These are phyloP conservation scores for Ptiloglossa arizonensis DNA, from an alignment of 1,140 invertebrate species.

Conservation along the genomic window DNA sequence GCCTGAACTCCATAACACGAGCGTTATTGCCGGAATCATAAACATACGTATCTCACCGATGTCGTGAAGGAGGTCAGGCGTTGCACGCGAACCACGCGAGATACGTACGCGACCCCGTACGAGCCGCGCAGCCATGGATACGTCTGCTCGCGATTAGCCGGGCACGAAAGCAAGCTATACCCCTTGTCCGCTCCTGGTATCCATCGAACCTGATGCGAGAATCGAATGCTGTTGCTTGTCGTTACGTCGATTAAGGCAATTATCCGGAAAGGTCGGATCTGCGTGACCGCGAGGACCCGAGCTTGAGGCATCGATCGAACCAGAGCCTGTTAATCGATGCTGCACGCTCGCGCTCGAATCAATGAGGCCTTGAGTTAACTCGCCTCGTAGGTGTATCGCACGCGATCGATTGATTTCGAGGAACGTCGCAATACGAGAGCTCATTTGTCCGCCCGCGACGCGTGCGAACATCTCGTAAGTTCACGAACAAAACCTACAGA, in stretches of 20 bases:
- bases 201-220: background rate
- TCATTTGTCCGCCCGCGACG: background rate
- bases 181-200: background rate
- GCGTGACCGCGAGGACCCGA: conserved; percentile 5
- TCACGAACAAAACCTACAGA: background rate
- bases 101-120: conserved; percentile 12
- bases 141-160: conserved; percentile 2
- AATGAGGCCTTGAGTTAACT: conserved; percentile 29
- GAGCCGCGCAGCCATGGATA: background rate
- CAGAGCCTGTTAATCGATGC: conserved; percentile 34
- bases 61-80: conserved; percentile 52
- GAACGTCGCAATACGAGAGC: background rate
- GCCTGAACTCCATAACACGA: background rate
- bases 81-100: conserved; percentile 50
- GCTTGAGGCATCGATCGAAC: conserved; percentile 23
- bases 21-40: conserved; percentile 41
- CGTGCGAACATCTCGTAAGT: background rate
- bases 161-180: background rate
- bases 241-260: conserved; percentile 39
- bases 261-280: conserved; percentile 39
- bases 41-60: conserved; percentile 47
- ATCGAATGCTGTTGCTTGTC: conserved; percentile 30
- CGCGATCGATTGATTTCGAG: conserved; percentile 37
- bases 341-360: conserved; percentile 6
- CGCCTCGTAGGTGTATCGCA: conserved; percentile 15